Base-by-base conservation (phyloP, 2,113 vertebrate species). In the Podilymbus podiceps region DNA sequence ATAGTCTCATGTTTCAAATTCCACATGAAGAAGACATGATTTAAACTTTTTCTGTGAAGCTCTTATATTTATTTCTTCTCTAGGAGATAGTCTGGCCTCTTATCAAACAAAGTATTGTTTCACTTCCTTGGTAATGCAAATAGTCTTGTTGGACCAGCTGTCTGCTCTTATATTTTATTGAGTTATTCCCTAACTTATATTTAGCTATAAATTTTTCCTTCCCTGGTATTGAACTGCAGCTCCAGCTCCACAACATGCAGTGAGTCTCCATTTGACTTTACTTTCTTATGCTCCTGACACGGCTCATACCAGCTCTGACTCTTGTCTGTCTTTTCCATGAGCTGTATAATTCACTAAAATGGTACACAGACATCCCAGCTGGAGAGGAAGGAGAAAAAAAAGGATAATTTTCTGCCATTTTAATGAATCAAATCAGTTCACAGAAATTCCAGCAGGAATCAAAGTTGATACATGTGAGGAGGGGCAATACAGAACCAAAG, bases 351-450 rank as follows among this genome's bases (percentile, higher is more conserved):
- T 86, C 33, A 23, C 14, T 55, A 35, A 75, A 84, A 76, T 62
- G 22, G 5, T 28, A 91, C 13, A 56, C 2, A 1, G 1, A 33
- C 3, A 2, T 60, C 52, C 58, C 21, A 87, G 27, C 30, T 74
- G 25, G 33, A 42, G 22, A 1, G 2, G 6, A 22, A 1, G 2
- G 4, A 14, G 25, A 42, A 31, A 23, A 27, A 28, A 30, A 20
- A 47, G 25, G 17, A 28, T 44, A 20, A 35, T 79, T 59, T 71
- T 62, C 22, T 91, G 38, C 13, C 28, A 56, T 86, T 83, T 56
- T 55, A 46, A 25, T 66, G 18, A 69, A 40, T 52, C 60, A 59
- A 50, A 63, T 63, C n/a, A 72, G 22, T 23, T 66, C 55, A 53
- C 35, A 56, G 46, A 50, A 66, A 71, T 64, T 83, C 56, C 31